Conservation (phyloP, 2,113 vertebrate genomes). For the Tachycineta bicolor region DNA sequence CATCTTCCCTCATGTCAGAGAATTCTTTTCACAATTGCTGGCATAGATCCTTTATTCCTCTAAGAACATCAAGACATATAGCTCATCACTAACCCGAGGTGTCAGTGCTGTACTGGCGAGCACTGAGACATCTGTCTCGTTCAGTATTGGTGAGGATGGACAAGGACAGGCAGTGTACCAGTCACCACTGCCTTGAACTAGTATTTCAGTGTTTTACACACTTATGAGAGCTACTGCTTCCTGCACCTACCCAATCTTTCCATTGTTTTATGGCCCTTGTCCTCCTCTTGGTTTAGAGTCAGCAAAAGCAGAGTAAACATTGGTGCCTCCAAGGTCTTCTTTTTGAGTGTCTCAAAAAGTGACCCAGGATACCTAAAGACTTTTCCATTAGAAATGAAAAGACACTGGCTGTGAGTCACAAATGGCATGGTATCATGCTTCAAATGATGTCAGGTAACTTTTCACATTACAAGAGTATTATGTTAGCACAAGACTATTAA, state of each 20-base stretch:
- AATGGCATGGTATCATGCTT: background rate
- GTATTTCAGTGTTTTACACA: background rate
- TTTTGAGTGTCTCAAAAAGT: background rate
- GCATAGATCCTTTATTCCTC: background rate
- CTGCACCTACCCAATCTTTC: background rate
- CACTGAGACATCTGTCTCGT: background rate
- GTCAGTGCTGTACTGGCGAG: background rate
- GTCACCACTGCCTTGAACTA: background rate
- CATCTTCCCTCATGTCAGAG: background rate
- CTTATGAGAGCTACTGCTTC: fast-evolving
- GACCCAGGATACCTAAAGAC: background rate
- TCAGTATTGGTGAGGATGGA: background rate
- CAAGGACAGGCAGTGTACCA: background rate
- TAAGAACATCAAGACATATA: background rate
- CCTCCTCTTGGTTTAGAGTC: background rate
- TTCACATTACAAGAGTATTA: background rate
- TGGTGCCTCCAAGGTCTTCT: background rate
- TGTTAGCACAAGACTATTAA: background rate
- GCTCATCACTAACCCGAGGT: background rate
- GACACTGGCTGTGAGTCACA: background rate
- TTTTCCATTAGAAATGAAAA: no score
- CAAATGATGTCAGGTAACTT: background rate
- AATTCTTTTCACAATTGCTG: background rate
- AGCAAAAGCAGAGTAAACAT: background rate
- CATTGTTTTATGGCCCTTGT: background rate